Percentiles rank a stretch among this genome's conserved stretches.
Evolutionary conservation across 2,113 vertebrate genomes (phyloP).

Genomic region (Psammodynastes pulverulentus): DNA sequence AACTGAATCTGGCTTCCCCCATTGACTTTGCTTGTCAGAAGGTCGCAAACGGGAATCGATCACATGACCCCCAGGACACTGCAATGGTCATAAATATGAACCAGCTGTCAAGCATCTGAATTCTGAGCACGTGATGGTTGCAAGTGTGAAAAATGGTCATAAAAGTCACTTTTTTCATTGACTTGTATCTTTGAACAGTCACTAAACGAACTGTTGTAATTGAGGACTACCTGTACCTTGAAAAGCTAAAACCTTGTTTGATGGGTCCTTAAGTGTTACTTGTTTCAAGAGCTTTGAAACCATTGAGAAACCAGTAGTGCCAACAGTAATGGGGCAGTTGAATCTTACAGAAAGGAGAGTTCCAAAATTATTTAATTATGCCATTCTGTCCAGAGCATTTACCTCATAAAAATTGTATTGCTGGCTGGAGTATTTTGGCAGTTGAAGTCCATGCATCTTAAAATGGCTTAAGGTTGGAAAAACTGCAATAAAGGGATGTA

Average conservation of each 20-base stretch:
- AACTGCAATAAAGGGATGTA: background rate
- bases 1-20: too few relatives aligned
- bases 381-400: background rate
- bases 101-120: background rate
- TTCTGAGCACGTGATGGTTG: background rate
- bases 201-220: background rate
- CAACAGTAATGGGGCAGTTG: background rate
- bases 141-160: background rate
- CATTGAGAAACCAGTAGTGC: background rate
- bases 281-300: background rate
- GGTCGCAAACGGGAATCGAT: background rate
- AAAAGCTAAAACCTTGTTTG: background rate
- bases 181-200: background rate
- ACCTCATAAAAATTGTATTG: background rate
- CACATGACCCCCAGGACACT: background rate
- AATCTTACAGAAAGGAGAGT: background rate
- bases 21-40: too few relatives aligned
- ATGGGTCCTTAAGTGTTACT: background rate
- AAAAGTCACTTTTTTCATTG: background rate
- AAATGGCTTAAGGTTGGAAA: background rate
- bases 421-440: background rate
- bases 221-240: background rate
- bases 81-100: background rate
- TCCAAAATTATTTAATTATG: background rate
- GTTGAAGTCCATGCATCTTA: background rate